Percentiles rank a stretch among this genome's conserved stretches.
Evolutionary conservation across 2,113 vertebrate genomes (phyloP).

Genomic region (Neolamprologus cancellatus): DNA sequence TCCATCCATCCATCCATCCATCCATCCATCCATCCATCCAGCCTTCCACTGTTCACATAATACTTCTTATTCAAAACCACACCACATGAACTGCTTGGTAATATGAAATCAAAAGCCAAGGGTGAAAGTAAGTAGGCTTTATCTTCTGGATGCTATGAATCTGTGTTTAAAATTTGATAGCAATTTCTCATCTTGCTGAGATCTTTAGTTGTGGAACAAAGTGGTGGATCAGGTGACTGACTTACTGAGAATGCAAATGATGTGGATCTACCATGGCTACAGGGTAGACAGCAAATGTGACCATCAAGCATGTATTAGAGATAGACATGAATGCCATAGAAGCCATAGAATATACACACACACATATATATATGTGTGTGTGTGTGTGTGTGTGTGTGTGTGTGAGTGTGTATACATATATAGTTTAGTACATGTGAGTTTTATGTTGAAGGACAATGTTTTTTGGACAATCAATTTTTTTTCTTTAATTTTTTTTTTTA

Average conservation of each 20-base stretch:
- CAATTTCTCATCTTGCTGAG: background rate
- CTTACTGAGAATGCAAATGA: background rate
- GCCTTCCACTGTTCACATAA: background rate
- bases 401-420: fast-evolving
- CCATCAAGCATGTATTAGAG: background rate
- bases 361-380: background rate
- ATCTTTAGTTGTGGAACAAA: background rate
- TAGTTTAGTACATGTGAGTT: background rate
- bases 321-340: background rate
- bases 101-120: background rate
- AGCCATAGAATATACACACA: background rate
- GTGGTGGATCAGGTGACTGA: background rate
- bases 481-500: background rate
- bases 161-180: background rate
- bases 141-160: background rate
- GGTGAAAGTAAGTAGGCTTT: background rate
- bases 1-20: background rate
- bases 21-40: background rate
- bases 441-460: background rate
- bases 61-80: background rate
- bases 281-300: background rate
- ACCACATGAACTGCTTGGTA: background rate
- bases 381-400: fast-evolving
- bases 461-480: background rate
- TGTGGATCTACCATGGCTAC: background rate